Evolutionary conservation across 2,113 vertebrate species (phyloP).

Genomic region (Amblyornis subalaris): DNA sequence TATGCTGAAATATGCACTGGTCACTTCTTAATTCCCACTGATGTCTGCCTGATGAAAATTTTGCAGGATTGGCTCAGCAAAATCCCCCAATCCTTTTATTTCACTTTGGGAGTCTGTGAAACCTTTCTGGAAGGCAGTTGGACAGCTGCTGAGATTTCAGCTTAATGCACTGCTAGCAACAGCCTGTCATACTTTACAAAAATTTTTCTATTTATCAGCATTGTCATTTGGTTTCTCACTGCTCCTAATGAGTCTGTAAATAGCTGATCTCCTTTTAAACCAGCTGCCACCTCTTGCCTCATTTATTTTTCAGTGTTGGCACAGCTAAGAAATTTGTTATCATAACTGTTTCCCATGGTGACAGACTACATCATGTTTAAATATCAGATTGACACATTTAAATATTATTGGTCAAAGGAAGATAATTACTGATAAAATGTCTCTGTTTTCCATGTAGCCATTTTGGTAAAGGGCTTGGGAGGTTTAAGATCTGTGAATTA

Average conservation of each 20-base stretch:
- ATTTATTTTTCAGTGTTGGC: not conserved
- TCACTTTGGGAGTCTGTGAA: not conserved
- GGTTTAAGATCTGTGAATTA: not conserved
- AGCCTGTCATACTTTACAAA: not conserved
- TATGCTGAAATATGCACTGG: not conserved
- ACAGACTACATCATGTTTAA: not conserved
- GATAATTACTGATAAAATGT: not conserved
- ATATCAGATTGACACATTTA: not conserved
- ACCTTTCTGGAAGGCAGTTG: not conserved
- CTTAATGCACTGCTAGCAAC: not conserved
- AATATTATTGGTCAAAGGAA: not conserved
- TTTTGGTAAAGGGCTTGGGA: not conserved
- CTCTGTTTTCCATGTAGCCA: not conserved
- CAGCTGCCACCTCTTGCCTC: not conserved
- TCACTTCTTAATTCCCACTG: not conserved
- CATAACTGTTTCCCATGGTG: not conserved
- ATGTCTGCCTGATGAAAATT: not conserved
- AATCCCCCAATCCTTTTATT: not conserved
- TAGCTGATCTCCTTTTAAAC: constrained; percentile 7
- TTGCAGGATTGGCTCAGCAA: not conserved
- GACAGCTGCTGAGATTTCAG: not conserved
- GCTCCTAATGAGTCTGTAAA: not conserved
- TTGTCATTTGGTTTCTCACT: not conserved
- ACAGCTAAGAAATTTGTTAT: not conserved
- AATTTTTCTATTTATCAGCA: not conserved